Percentiles rank a stretch among this genome's conserved stretches.
These are phyloP conservation scores for Gymnothorax reevesii DNA, from an alignment of 2,797 vertebrate genomes.

Conservation along the genomic window DNA sequence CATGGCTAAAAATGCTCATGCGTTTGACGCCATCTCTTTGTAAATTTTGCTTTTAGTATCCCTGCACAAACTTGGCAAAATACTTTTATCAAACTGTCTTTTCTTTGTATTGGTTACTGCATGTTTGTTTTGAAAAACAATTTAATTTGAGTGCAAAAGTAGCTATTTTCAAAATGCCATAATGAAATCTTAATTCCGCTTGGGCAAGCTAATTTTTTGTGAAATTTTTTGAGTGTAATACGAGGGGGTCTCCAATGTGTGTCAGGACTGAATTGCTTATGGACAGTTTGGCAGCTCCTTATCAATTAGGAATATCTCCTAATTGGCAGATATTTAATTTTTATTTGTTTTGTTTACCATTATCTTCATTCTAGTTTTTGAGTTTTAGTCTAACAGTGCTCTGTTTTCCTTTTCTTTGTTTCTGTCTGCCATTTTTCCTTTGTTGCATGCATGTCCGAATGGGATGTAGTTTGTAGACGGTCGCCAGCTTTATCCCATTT, in stretches of 20 bases:
- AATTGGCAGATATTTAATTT: neutral
- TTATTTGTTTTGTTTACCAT: slow-evolving; percentile 9
- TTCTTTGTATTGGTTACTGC: neutral
- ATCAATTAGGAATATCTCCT: too few species aligned
- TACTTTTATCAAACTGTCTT: neutral
- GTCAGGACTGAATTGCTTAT: too few species aligned
- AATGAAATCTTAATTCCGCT: neutral
- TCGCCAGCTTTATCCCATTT: slow-evolving; percentile 58
- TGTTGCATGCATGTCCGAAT: slow-evolving; percentile 47
- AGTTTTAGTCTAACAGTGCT: neutral
- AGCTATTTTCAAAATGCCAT: neutral
- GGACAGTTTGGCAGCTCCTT: neutral
- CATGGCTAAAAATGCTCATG: neutral
- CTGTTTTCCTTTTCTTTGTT: slow-evolving; percentile 42
- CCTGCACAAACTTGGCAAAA: neutral
- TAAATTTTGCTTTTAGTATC: too few species aligned
- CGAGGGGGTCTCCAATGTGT: too few species aligned
- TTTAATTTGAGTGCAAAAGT: neutral
- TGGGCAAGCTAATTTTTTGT: neutral
- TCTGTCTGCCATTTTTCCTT: slow-evolving; percentile 42
- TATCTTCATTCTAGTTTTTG: neutral
- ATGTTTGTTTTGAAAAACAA: neutral
- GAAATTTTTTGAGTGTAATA: too few species aligned
- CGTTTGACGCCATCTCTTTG: neutral
- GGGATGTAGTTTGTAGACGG: slow-evolving; percentile 57